Percentiles rank a stretch among this genome's conserved stretches.
These are phyloP conservation scores for Phataginus tricuspis DNA, from an alignment of 2,797 vertebrate species.

Conservation along the genomic window DNA sequence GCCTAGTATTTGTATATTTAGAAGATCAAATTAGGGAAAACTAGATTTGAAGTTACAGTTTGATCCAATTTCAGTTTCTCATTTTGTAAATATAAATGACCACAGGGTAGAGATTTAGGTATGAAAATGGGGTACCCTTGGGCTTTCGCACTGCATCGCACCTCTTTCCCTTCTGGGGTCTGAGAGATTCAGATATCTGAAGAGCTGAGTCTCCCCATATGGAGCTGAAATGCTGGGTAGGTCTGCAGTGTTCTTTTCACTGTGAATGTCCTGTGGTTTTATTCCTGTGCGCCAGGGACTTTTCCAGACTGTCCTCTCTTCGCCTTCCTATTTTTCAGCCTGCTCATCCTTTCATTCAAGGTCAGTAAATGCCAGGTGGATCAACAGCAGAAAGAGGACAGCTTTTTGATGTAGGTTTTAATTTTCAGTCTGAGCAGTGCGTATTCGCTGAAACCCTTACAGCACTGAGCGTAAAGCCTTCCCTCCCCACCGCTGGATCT, in stretches of 20 bases:
- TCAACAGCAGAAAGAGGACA: not conserved
- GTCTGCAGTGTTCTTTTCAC: not conserved
- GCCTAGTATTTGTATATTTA: not conserved
- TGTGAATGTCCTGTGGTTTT: not conserved
- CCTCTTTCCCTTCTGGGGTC: not conserved
- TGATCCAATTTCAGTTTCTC: not conserved
- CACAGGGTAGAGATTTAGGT: not conserved
- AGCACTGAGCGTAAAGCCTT: not conserved
- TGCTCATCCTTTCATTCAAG: not conserved
- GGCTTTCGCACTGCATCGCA: not conserved
- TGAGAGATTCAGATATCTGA: not conserved
- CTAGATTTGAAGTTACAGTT: not conserved
- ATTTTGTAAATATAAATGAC: not conserved
- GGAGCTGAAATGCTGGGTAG: not conserved
- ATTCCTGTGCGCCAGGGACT: not conserved
- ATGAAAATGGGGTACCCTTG: not conserved
- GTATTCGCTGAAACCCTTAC: not conserved
- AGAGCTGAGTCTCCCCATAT: not conserved
- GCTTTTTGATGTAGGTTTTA: not conserved
- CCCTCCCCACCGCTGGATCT: not conserved
- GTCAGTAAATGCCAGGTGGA: not conserved
- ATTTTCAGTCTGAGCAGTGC: not conserved
- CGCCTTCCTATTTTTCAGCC: not conserved
- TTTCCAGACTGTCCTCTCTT: not conserved
- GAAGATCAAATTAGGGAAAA: not conserved